Percentiles rank a stretch among this genome's conserved stretches.
These are phyloP conservation scores for Aphaenogaster ashmeadi DNA, from an alignment of 1,140 invertebrate genomes.

Conservation along the genomic window DNA sequence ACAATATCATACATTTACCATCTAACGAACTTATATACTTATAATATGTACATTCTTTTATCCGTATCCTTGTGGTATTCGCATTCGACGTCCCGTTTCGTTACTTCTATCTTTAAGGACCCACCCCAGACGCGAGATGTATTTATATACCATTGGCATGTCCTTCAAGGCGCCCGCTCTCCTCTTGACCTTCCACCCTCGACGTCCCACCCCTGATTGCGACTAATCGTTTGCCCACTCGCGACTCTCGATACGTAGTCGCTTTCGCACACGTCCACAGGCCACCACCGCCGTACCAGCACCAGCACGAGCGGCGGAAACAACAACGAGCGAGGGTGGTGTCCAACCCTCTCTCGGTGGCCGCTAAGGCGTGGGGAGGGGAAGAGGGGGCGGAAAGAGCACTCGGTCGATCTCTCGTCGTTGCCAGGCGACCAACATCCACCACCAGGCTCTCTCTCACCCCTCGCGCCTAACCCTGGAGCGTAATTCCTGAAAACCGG, in stretches of 20 bases:
- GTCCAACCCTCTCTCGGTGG: constrained; percentile 40
- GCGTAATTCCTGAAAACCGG: constrained; percentile 60
- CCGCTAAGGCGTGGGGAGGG: constrained; percentile 44
- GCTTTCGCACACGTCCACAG: constrained; percentile 35
- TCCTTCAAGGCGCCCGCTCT: constrained; percentile 31
- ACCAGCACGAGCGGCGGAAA: constrained; percentile 39
- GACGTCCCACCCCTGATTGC: constrained; percentile 17
- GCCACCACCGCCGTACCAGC: background rate
- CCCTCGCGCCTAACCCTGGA: constrained; percentile 59
- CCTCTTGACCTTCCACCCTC: constrained; percentile 56
- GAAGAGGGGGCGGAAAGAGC: constrained; percentile 49
- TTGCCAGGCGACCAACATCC: constrained; percentile 86
- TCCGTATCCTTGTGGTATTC: background rate
- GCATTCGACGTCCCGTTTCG: constrained; percentile 26
- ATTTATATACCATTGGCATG: constrained; percentile 30
- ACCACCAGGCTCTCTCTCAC: constrained; percentile 68
- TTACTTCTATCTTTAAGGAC: constrained; percentile 28
- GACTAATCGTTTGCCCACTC: constrained; percentile 48
- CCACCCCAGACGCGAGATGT: background rate
- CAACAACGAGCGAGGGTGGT: constrained; percentile 66
- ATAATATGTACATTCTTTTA: background rate
- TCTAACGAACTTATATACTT: background rate
- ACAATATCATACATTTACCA: too few relatives aligned
- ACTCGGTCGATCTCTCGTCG: constrained; percentile 86
- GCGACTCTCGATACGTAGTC: constrained; percentile 29